Evolutionary conservation across 2,797 vertebrate genomes (phyloP).

Genomic region (Tenualosa ilisha): DNA sequence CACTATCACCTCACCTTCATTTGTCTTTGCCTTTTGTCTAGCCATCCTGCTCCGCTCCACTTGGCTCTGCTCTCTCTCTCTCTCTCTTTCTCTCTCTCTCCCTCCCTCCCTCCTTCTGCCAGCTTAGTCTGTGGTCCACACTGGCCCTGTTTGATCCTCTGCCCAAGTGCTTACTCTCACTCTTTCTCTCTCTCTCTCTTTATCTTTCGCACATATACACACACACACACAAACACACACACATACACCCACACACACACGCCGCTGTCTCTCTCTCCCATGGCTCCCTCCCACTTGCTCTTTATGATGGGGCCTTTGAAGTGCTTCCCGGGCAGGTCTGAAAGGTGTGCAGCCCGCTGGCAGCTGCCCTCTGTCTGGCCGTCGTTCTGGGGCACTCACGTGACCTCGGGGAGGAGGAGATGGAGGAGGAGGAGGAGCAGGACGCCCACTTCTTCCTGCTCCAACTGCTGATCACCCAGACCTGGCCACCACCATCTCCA

Average conservation of each 20-base stretch:
- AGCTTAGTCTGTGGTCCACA: slow-evolving; percentile 14
- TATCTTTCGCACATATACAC: not conserved
- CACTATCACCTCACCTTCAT: too few relatives aligned
- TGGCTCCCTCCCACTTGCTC: not conserved
- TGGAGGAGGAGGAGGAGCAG: too few relatives aligned
- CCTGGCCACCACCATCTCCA: not conserved
- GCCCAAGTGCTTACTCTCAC: slow-evolving; percentile 26
- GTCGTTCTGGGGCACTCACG: not conserved
- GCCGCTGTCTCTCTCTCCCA: not conserved
- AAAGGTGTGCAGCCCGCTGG: not conserved
- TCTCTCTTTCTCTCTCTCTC: slow-evolving; percentile 55
- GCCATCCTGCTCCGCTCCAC: not conserved
- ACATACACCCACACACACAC: slow-evolving; percentile 5
- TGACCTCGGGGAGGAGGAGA: not conserved
- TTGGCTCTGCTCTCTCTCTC: slow-evolving; percentile 51
- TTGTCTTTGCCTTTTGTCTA: slow-evolving; percentile 28
- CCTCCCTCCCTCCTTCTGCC: slow-evolving; percentile 39
- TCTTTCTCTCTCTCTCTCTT: not conserved
- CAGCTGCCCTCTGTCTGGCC: slow-evolving; percentile 6
- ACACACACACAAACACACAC: slow-evolving; percentile 1
- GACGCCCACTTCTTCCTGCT: not conserved
- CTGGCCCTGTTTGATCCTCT: slow-evolving; percentile 24
- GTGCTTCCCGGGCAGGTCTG: slow-evolving; percentile 16
- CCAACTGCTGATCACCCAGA: not conserved
- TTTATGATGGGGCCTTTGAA: not conserved